Conservation (phyloP, 1,140 invertebrate genomes). For the Lineus longissimus region DNA sequence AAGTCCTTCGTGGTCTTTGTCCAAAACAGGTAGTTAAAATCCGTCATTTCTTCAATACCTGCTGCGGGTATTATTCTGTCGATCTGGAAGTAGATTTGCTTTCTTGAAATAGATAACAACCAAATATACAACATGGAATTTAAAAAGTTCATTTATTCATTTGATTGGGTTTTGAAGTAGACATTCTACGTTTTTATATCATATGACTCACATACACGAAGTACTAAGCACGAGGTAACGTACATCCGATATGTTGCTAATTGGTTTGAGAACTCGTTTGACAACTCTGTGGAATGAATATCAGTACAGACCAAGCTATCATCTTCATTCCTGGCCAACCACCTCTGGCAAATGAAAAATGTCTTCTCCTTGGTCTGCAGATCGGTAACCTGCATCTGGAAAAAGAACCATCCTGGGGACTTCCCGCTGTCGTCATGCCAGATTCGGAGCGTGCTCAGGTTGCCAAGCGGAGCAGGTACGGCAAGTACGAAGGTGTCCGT, state of each 20-base stretch:
- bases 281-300: too few species aligned
- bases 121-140: too few species aligned
- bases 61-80: constrained; percentile 34
- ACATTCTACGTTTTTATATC: too few species aligned
- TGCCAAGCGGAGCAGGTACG: constrained; percentile 25
- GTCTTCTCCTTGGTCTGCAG: constrained; percentile 21
- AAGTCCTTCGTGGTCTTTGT: constrained; percentile 29
- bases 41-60: constrained; percentile 25
- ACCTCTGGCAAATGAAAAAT: constrained; percentile 17
- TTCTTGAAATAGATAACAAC: too few species aligned
- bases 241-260: too few species aligned
- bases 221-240: too few species aligned
- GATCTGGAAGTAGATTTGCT: constrained; percentile 30
- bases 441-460: constrained; percentile 23
- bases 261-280: too few species aligned
- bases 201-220: too few species aligned
- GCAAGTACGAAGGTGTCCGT: constrained; percentile 33
- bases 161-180: too few species aligned
- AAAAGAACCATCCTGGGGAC: constrained; percentile 15
- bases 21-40: constrained; percentile 34
- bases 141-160: too few species aligned
- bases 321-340: constrained; percentile 18
- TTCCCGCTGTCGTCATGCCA: constrained; percentile 20
- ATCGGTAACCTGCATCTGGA: constrained; percentile 13
- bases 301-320: constrained; percentile 20